Conservation (phyloP, 2,888 invertebrate genomes). For the Diaprepes abbreviatus region DNA sequence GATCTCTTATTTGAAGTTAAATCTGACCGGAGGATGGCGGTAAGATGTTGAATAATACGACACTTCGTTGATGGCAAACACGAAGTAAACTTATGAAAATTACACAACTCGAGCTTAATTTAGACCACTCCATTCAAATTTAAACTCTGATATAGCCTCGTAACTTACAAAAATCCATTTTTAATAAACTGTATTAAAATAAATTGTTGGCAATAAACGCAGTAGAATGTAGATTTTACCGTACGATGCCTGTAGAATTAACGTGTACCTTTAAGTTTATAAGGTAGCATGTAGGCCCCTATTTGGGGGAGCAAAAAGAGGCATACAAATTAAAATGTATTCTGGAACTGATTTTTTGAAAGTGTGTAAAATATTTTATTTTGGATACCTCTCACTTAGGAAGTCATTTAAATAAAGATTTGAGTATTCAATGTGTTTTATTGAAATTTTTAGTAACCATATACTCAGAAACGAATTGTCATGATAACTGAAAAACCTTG, state of each 20-base stretch:
- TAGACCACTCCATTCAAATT: not conserved
- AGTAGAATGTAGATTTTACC: conserved; percentile 58
- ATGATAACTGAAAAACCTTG: no score
- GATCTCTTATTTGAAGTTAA: no score
- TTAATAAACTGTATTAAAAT: conserved; percentile 31
- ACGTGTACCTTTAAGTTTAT: conserved; percentile 50
- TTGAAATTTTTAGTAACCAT: conserved; percentile 19
- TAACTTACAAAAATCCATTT: not conserved
- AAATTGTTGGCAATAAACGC: conserved; percentile 57
- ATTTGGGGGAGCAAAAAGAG: conserved; percentile 28
- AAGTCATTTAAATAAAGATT: conserved; percentile 44
- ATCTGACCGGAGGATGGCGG: no score
- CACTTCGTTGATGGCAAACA: no score
- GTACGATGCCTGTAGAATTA: conserved; percentile 56
- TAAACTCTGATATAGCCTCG: not conserved
- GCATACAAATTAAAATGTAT: conserved; percentile 52
- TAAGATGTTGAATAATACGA: no score
- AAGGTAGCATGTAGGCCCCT: conserved; percentile 17
- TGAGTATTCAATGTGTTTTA: conserved; percentile 16
- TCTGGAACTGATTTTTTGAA: conserved; percentile 20
- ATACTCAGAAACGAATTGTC: no score
- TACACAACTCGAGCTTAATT: no score
- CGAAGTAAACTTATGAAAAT: no score
- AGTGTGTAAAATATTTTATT: conserved; percentile 44
- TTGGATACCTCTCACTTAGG: conserved; percentile 51